Percentiles rank a stretch among this genome's conserved stretches.
Evolutionary conservation across 2,888 invertebrate genomes (phyloP).

Genomic region (Elmis aenea): DNA sequence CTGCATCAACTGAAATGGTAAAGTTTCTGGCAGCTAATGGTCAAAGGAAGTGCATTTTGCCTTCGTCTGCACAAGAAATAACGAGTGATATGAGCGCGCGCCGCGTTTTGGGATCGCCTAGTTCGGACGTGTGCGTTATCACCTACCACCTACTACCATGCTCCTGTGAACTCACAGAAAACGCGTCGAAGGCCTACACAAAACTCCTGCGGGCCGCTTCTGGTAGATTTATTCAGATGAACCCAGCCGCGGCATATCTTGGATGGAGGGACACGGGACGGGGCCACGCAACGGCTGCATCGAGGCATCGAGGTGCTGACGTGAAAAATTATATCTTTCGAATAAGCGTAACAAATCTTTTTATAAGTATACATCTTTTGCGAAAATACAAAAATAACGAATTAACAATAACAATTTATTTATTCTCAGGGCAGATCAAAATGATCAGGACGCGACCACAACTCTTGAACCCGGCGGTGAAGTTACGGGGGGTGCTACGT

Average conservation of each 20-base stretch:
- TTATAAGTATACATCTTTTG: slow-evolving; percentile 26
- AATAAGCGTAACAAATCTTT: slow-evolving; percentile 37
- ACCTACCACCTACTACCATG: slow-evolving; percentile 36
- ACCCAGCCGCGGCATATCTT: slow-evolving; percentile 29
- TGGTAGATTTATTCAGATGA: slow-evolving; percentile 10
- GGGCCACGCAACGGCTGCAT: slow-evolving; percentile 32
- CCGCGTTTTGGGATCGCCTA: slow-evolving; percentile 38
- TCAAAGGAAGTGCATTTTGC: too few species aligned
- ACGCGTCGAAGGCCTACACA: slow-evolving; percentile 7
- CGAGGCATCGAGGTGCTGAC: slow-evolving; percentile 44
- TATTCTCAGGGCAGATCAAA: slow-evolving; percentile 16
- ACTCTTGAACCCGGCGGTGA: too few species aligned
- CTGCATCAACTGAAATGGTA: too few species aligned
- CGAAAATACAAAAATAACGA: slow-evolving; percentile 45
- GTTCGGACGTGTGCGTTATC: slow-evolving; percentile 41
- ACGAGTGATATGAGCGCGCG: too few species aligned
- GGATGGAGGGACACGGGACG: slow-evolving; percentile 38
- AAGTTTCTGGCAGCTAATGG: too few species aligned
- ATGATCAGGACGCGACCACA: too few species aligned
- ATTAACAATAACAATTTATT: slow-evolving; percentile 37
- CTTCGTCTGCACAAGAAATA: too few species aligned
- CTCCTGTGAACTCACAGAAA: slow-evolving; percentile 42
- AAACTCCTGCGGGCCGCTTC: slow-evolving; percentile 7
- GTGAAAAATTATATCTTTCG: slow-evolving; percentile 40
- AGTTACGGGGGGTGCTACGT: too few species aligned